Evolutionary conservation across 2,888 invertebrate species (phyloP), one percentile per base, ranked within the genome.

Genomic region (Zaprionus bogoriensis): DNA sequence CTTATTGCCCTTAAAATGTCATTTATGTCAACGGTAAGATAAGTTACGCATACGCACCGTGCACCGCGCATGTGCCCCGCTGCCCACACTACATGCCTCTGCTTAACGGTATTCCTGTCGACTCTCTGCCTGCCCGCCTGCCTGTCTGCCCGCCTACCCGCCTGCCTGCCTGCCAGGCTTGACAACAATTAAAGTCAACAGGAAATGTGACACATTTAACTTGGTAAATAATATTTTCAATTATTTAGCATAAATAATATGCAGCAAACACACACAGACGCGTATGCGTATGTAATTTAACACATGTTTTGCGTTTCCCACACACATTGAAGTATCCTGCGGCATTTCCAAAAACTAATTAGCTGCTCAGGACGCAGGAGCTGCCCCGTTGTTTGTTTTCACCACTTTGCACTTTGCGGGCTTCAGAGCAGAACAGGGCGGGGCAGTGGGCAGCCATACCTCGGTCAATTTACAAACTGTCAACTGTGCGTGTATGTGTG

Each of bases 21-120:
- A 87, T 87, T 87, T 87, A 68, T 87, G 82, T 82, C 88, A 87
- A 87, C 88, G 88, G 68, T 82, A 84, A 87, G 82, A 82, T 87
- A 82, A 83, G 87, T 82, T 82, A 86, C 88, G 77, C 84, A 86
- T 71, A 83, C 87, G 84, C 87, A 82, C 66, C 67, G 81, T 66
- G 50, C 44, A 23, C 61, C 64, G 9, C 41, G 30, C 51, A 28
- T 42, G 5, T 20, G 12, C 45, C 17, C 48, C 19, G 23, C 20
- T 9, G 12, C 22, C 22, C 23, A 28, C 4, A 9, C 38, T 10
- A n/a, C n/a, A n/a, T n/a, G n/a, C n/a, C 20, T 2, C 7, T 3
- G n/a, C n/a, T n/a, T n/a, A n/a, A n/a, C n/a, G n/a, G n/a, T n/a
- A n/a, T n/a, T n/a, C n/a, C n/a, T n/a, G n/a, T n/a, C n/a, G n/a